phyloP scores from a whole-genome alignment of 2,888 invertebrate genomes.

The Ptilodon capucinus region DNA sequence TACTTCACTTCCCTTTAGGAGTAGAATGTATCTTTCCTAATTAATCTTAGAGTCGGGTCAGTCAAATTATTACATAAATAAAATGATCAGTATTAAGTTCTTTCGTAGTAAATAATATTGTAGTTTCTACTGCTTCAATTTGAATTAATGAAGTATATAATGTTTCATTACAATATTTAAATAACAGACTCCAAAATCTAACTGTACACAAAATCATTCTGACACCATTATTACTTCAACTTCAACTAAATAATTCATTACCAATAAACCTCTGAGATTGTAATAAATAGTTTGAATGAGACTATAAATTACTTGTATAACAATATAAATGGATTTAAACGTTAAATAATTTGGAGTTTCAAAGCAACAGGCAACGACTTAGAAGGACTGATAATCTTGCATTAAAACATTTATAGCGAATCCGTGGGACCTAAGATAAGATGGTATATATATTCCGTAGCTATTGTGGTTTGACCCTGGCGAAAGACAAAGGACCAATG shows the following conservation, averaged over 20 bases:
- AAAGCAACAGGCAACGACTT: constrained; percentile 7
- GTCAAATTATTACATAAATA: too few species aligned
- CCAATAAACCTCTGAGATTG: constrained; percentile 11
- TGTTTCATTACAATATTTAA: too few species aligned
- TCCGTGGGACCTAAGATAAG: neutral
- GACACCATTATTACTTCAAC: constrained; percentile 4
- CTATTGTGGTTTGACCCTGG: constrained; percentile 25
- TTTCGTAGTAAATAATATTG: neutral
- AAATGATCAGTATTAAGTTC: too few species aligned
- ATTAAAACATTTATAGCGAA: constrained; percentile 5
- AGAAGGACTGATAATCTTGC: constrained; percentile 17
- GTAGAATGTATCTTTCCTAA: too few species aligned
- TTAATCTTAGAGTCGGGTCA: too few species aligned
- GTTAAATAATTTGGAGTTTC: constrained; percentile 9
- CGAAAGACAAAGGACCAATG: constrained; percentile 20
- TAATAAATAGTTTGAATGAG: constrained; percentile 25
- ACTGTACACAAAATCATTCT: neutral
- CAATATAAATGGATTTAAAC: constrained; percentile 20
- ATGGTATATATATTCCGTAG: constrained; percentile 12
- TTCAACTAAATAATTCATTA: constrained; percentile 8
- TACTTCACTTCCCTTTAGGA: too few species aligned
- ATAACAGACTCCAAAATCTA: too few species aligned
- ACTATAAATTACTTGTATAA: constrained; percentile 23
- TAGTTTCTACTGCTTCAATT: neutral
- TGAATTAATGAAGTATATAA: neutral